Evolutionary conservation across 2,113 vertebrate genomes (phyloP).

Genomic region (Centropristis striata): DNA sequence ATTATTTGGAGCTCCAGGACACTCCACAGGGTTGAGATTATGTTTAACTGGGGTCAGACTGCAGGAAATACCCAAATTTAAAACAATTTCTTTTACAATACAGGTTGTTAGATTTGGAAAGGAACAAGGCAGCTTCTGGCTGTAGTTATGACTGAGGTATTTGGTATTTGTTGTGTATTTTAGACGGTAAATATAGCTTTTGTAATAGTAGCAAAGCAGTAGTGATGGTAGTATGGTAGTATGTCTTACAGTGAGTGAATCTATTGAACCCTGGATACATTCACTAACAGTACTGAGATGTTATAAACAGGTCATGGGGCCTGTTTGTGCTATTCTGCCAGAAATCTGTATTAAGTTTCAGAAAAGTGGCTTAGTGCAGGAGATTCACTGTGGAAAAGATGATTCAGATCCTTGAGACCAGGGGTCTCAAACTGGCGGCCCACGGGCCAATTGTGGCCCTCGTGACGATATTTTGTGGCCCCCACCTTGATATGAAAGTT

Average conservation of each 20-base stretch:
- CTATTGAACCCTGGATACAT: not conserved
- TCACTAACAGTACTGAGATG: not conserved
- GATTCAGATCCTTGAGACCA: no score
- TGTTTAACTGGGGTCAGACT: not conserved
- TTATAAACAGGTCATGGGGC: slow-evolving; percentile 13
- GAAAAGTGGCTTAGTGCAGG: not conserved
- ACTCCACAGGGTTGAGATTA: no score
- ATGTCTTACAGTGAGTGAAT: not conserved
- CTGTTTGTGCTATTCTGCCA: not conserved
- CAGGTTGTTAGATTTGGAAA: not conserved
- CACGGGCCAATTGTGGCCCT: no score
- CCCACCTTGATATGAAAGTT: no score
- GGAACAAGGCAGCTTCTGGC: not conserved
- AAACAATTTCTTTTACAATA: not conserved
- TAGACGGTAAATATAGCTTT: not conserved
- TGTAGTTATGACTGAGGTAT: not conserved
- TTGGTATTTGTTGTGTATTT: not conserved
- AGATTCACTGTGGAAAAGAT: no score
- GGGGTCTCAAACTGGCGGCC: no score
- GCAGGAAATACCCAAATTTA: no score
- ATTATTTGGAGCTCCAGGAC: no score
- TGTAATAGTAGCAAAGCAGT: not conserved
- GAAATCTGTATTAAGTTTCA: slow-evolving; percentile 2
- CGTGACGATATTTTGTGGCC: no score
- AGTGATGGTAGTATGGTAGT: not conserved